phyloP scores from a whole-genome alignment of 2,888 invertebrate genomes.

The Rambutsinella grinnellia region DNA sequence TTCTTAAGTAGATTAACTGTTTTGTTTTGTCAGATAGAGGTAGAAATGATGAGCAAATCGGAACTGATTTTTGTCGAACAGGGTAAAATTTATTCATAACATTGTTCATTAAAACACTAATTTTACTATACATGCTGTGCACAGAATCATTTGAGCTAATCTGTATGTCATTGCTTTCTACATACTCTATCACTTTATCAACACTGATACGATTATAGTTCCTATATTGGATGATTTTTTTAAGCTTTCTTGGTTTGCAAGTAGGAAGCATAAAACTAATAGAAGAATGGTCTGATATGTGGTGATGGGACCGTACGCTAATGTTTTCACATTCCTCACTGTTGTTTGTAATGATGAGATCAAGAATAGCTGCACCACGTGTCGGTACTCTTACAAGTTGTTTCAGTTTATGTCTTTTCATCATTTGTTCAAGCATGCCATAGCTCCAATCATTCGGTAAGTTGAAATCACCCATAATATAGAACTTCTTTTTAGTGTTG shows the following conservation, averaged over 20 bases:
- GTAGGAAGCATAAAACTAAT: not conserved
- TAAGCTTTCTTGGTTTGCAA: not conserved
- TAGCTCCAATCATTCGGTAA: not conserved
- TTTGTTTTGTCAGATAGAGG: no score
- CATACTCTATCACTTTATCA: not conserved
- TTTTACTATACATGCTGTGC: not conserved
- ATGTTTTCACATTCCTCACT: not conserved
- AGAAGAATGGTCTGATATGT: not conserved
- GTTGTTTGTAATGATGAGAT: not conserved
- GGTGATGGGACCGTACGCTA: not conserved
- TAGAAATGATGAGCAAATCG: no score
- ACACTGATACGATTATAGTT: not conserved
- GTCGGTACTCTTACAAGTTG: not conserved
- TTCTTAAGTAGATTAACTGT: no score
- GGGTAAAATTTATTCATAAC: not conserved
- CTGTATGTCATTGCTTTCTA: not conserved
- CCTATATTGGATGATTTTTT: not conserved
- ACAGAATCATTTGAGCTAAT: not conserved
- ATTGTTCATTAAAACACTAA: not conserved
- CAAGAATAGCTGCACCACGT: not conserved
- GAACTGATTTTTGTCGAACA: no score
- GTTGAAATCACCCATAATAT: conserved; percentile 4
- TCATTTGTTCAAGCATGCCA: not conserved
- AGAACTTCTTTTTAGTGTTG: not conserved
- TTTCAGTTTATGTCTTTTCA: not conserved